phyloP scores from a whole-genome alignment of 2,888 invertebrate species.

The Gasteruption jaculator region DNA sequence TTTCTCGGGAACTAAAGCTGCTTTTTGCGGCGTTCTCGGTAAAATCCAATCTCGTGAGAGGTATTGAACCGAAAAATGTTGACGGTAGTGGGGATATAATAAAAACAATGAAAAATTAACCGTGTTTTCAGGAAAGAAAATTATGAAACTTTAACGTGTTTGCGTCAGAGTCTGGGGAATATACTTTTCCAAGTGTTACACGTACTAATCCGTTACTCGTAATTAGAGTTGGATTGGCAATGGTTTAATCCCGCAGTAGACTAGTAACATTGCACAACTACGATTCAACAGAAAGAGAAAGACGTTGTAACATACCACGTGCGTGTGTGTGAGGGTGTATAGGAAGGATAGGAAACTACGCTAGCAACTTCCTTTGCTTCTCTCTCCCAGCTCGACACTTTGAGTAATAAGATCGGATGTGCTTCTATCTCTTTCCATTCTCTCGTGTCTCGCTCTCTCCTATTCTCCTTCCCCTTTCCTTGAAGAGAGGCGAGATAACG shows the following conservation, averaged over 20 bases:
- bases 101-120: too few relatives aligned
- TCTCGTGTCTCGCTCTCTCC: too few relatives aligned
- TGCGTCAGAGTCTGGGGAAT: too few relatives aligned
- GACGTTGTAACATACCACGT: constrained; percentile 3
- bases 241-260: constrained; percentile 50
- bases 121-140: too few relatives aligned
- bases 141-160: too few relatives aligned
- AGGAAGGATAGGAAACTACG: constrained; percentile 35
- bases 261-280: too few relatives aligned
- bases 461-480: constrained; percentile 28
- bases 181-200: constrained; percentile 27
- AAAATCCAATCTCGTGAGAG: too few relatives aligned
- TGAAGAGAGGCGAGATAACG: constrained; percentile 45
- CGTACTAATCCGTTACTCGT: constrained; percentile 49
- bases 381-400: constrained; percentile 43
- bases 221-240: constrained; percentile 51
- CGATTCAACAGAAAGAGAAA: constrained; percentile 33
- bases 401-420: constrained; percentile 49
- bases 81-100: too few relatives aligned
- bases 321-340: constrained; percentile 11
- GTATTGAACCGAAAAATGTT: too few relatives aligned
- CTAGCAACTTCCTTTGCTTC: constrained; percentile 40
- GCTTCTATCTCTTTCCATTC: constrained; percentile 33
- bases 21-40: too few relatives aligned
- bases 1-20: too few relatives aligned